Percentiles rank a stretch among this genome's conserved stretches.
phyloP scores from a whole-genome alignment of 2,797 vertebrate genomes.

The Phalanger gymnotis region DNA sequence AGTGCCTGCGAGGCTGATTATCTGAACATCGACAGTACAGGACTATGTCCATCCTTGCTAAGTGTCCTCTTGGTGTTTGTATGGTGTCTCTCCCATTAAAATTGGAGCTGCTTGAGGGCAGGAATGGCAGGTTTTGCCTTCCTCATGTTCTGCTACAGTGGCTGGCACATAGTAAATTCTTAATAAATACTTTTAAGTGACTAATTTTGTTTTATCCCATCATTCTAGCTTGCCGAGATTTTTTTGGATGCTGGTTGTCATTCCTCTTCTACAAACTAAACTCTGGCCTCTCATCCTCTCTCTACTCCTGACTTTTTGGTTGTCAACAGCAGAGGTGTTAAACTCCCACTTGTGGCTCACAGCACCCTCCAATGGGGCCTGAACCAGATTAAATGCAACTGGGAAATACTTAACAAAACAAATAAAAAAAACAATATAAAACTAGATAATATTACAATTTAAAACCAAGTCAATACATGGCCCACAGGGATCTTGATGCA shows the following conservation, averaged over 20 bases:
- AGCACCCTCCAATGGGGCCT: neutral
- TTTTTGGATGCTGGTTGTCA: neutral
- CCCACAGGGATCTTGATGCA: neutral
- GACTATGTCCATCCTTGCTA: neutral
- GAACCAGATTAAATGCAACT: neutral
- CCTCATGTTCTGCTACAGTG: neutral
- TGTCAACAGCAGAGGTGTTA: neutral
- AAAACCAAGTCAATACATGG: neutral
- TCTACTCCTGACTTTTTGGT: neutral
- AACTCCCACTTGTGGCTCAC: neutral
- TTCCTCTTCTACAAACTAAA: neutral
- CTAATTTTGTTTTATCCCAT: neutral
- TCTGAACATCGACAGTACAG: neutral
- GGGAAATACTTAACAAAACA: neutral
- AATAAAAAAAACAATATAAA: neutral
- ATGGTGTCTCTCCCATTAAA: neutral
- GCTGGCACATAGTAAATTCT: neutral
- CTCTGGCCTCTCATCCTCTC: neutral
- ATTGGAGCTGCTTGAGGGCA: neutral
- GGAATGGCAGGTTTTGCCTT: neutral
- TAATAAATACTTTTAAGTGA: neutral
- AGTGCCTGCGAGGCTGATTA: neutral
- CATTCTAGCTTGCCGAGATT: neutral
- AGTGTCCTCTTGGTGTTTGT: neutral
- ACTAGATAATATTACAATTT: neutral